Conservation (phyloP, 2,113 vertebrate species). For the Callorhinus ursinus region DNA sequence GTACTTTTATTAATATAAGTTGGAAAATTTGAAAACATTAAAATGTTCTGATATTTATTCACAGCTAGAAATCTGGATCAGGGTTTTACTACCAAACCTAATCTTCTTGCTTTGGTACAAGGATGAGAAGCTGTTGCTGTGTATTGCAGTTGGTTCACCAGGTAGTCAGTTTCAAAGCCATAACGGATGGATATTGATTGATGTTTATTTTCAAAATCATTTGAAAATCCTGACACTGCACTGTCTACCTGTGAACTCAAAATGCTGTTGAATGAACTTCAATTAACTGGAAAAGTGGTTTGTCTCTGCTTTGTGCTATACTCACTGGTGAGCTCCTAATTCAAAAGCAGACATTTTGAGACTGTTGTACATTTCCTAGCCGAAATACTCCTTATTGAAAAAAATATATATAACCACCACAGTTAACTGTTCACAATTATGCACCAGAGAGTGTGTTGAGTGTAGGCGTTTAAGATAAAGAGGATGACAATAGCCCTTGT, state of each 20-base stretch:
- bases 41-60: neutral
- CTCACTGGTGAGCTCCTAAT: neutral
- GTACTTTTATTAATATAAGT: neutral
- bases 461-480: slow-evolving; percentile 7
- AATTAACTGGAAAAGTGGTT: slow-evolving; percentile 40
- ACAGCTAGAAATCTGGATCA: slow-evolving; percentile 9
- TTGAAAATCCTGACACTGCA: slow-evolving; percentile 58
- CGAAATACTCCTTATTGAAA: neutral
- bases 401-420: neutral
- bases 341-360: neutral
- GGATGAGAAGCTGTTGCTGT: neutral
- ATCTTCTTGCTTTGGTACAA: slow-evolving; percentile 2
- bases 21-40: slow-evolving; percentile 33
- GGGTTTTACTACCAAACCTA: neutral
- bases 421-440: slow-evolving; percentile 15
- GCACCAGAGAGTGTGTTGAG: neutral
- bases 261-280: slow-evolving; percentile 49
- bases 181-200: slow-evolving; percentile 70
- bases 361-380: neutral
- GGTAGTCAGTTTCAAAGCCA: slow-evolving; percentile 51
- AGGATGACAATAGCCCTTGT: neutral
- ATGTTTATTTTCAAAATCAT: slow-evolving; percentile 68
- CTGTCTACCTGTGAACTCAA: slow-evolving; percentile 53
- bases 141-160: slow-evolving; percentile 12
- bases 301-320: neutral